Percentiles rank a stretch among this genome's conserved stretches.
Conservation (phyloP, 1,140 invertebrate species). For the Drosophila novamexicana region DNA sequence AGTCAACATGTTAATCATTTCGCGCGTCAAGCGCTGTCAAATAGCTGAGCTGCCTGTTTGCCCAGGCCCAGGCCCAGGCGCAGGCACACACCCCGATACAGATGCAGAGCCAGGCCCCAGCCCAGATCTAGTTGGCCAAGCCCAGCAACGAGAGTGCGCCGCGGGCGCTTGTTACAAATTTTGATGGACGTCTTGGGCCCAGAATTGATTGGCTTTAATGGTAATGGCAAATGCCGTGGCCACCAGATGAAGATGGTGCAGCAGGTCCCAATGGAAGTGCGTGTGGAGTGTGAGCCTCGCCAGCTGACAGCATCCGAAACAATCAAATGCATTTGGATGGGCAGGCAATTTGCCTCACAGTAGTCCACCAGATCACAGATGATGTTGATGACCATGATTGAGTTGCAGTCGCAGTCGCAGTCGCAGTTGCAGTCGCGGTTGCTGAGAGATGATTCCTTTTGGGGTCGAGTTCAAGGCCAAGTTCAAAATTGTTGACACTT, state of each 20-base stretch:
- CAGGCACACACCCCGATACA: neutral
- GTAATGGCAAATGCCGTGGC: slow-evolving; percentile 62
- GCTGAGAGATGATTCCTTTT: slow-evolving; percentile 1
- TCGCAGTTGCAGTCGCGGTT: neutral
- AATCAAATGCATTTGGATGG: slow-evolving; percentile 25
- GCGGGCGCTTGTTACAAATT: slow-evolving; percentile 78
- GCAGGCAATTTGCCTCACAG: slow-evolving; percentile 45
- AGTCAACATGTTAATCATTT: slow-evolving; percentile 79
- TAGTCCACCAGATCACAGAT: slow-evolving; percentile 19
- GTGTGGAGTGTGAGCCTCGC: slow-evolving; percentile 3
- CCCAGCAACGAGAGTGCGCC: slow-evolving; percentile 48
- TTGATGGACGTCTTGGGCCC: slow-evolving; percentile 72
- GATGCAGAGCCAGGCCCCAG: neutral
- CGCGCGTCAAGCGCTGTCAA: slow-evolving; percentile 62
- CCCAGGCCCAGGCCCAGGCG: slow-evolving; percentile 1
- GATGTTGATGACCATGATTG: slow-evolving; percentile 3
- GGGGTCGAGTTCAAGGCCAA: slow-evolving; percentile 49
- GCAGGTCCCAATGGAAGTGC: slow-evolving; percentile 42
- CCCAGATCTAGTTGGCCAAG: neutral
- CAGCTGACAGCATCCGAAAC: slow-evolving; percentile 33
- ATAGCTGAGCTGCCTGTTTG: slow-evolving; percentile 16
- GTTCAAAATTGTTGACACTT: slow-evolving; percentile 48
- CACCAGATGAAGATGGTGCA: slow-evolving; percentile 24
- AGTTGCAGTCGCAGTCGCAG: neutral
- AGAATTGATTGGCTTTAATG: slow-evolving; percentile 81